Percentiles rank a stretch among this genome's conserved stretches.
These are phyloP conservation scores for Anastrepha ludens DNA, from an alignment of 1,140 invertebrate genomes.

Conservation along the genomic window DNA sequence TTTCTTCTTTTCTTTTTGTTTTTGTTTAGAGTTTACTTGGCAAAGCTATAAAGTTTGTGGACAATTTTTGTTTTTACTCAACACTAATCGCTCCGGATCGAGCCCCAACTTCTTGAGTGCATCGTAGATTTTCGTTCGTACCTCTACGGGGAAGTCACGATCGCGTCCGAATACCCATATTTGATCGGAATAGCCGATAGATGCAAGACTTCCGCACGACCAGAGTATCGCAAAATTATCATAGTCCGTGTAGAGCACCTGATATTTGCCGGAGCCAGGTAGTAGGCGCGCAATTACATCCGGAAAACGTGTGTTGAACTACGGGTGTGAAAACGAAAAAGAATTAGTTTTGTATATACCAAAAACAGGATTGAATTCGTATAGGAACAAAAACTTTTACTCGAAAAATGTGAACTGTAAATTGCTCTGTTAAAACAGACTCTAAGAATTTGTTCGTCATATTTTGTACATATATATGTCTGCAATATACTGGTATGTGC, in stretches of 20 bases:
- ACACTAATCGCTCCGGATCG: slow-evolving; percentile 79
- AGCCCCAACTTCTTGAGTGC: slow-evolving; percentile 76
- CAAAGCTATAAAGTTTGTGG: slow-evolving; percentile 68
- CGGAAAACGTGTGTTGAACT: slow-evolving; percentile 80
- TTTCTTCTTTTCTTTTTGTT: not conserved
- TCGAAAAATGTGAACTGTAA: too few relatives aligned
- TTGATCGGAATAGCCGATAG: slow-evolving; percentile 76
- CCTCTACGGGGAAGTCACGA: slow-evolving; percentile 77
- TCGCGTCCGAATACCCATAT: slow-evolving; percentile 80
- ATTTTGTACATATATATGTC: too few relatives aligned
- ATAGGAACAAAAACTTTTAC: not conserved
- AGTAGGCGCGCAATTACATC: slow-evolving; percentile 79
- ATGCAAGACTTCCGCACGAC: slow-evolving; percentile 80
- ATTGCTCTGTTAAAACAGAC: too few relatives aligned
- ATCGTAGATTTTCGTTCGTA: slow-evolving; percentile 78
- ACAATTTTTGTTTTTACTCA: slow-evolving; percentile 80
- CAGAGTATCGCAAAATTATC: slow-evolving; percentile 81
- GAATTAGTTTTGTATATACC: not conserved
- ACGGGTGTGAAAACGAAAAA: not conserved
- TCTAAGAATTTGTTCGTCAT: too few relatives aligned
- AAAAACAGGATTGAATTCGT: too few relatives aligned
- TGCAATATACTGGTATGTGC: too few relatives aligned
- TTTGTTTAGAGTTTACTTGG: slow-evolving; percentile 24
- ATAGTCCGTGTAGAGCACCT: slow-evolving; percentile 83
- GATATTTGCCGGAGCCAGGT: slow-evolving; percentile 81